Conservation (phyloP, 1,140 invertebrate genomes). For the Apis cerana region DNA sequence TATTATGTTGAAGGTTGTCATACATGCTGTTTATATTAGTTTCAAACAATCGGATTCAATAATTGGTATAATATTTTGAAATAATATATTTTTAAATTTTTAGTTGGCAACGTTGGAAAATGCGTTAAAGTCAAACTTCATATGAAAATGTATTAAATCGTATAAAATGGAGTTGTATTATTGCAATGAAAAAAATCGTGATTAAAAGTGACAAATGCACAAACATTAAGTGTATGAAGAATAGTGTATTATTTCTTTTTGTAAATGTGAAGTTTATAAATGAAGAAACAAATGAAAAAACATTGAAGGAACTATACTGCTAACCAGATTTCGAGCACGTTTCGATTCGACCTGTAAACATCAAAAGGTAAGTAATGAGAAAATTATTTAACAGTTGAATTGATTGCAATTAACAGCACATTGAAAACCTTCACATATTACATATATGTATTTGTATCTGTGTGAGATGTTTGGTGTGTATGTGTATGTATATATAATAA, state of each 20-base stretch:
- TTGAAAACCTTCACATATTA: slow-evolving; percentile 48
- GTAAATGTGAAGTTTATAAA: background rate
- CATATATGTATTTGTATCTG: background rate
- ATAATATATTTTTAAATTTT: background rate
- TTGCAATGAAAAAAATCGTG: background rate
- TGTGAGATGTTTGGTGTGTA: slow-evolving; percentile 21
- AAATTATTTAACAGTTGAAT: slow-evolving; percentile 41
- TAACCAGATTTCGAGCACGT: background rate
- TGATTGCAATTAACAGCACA: slow-evolving; percentile 25
- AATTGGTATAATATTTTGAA: background rate
- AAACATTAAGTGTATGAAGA: background rate
- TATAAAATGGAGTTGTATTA: background rate
- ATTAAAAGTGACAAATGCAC: background rate
- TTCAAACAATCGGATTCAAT: background rate
- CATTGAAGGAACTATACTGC: background rate
- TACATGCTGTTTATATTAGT: slow-evolving; percentile 12
- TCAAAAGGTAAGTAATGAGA: slow-evolving; percentile 23
- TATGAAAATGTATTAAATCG: slow-evolving; percentile 3
- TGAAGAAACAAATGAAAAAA: background rate
- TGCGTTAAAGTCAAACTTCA: background rate
- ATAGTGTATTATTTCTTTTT: background rate
- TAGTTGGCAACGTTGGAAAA: background rate
- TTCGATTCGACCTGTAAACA: background rate
- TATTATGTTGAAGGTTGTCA: slow-evolving; percentile 36
- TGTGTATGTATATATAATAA: slow-evolving; percentile 34